Conservation (phyloP, 2,888 invertebrate species). For the Conus canariensis region DNA sequence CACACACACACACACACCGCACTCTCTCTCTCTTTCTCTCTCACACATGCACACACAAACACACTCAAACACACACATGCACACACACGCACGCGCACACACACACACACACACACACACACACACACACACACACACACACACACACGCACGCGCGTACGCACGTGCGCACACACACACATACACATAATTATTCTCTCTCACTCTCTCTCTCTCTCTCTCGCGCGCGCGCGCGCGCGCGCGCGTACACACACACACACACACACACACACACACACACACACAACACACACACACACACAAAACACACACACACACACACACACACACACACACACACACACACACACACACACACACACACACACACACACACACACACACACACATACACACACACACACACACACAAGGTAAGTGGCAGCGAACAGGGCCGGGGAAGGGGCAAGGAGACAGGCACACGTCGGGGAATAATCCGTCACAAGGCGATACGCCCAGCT, state of each 20-base stretch:
- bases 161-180: no score
- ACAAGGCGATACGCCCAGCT: no score
- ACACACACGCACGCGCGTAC: no score
- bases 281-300: background rate
- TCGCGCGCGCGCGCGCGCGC: no score
- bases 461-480: no score
- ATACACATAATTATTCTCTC: no score
- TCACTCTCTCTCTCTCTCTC: no score
- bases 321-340: slow-evolving; percentile 12
- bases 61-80: background rate
- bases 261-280: background rate
- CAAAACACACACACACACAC: background rate
- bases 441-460: background rate
- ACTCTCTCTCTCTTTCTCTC: no score
- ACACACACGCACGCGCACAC: background rate
- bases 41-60: background rate
- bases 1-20: background rate
- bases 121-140: slow-evolving; percentile 13
- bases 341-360: slow-evolving; percentile 10
- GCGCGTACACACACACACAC: background rate
- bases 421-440: background rate
- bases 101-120: slow-evolving; percentile 5
- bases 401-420: background rate
- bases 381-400: slow-evolving; percentile 17
- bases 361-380: background rate